Percentiles rank a stretch among this genome's conserved stretches.
phyloP scores from a whole-genome alignment of 2,888 invertebrate species.

The Dorcus hopei region DNA sequence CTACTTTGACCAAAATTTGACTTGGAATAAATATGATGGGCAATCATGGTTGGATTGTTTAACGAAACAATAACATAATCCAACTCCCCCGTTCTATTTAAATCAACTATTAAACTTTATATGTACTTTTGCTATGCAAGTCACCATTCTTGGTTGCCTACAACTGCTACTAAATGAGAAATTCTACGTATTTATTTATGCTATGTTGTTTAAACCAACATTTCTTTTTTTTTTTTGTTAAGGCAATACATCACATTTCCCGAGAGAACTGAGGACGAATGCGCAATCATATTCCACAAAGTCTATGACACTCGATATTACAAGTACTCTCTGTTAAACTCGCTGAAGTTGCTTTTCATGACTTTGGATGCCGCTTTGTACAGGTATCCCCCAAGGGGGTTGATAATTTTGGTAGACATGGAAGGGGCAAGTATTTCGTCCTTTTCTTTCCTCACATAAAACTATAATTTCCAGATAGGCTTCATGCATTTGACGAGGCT shows the following conservation, averaged over 20 bases:
- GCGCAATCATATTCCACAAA: constrained; percentile 61
- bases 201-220: too few species aligned
- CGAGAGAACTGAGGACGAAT: constrained; percentile 57
- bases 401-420: constrained; percentile 68
- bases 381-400: constrained; percentile 61
- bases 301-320: constrained; percentile 57
- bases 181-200: too few species aligned
- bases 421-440: constrained; percentile 52
- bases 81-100: too few species aligned
- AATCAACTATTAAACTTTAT: too few species aligned
- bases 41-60: too few species aligned
- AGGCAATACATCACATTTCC: constrained; percentile 60
- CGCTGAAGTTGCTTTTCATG: constrained; percentile 53
- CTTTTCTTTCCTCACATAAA: not conserved
- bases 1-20: too few species aligned
- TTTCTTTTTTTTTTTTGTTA: constrained; percentile 34
- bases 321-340: constrained; percentile 58
- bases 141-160: too few species aligned
- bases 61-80: too few species aligned
- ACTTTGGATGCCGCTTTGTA: constrained; percentile 53
- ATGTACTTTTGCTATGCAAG: too few species aligned
- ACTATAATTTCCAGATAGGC: constrained; percentile 23
- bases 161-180: too few species aligned
- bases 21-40: too few species aligned
- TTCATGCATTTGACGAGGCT: constrained; percentile 35